These are phyloP conservation scores for Magallana angulata DNA, from an alignment of 1,140 invertebrate species.

Conservation along the genomic window DNA sequence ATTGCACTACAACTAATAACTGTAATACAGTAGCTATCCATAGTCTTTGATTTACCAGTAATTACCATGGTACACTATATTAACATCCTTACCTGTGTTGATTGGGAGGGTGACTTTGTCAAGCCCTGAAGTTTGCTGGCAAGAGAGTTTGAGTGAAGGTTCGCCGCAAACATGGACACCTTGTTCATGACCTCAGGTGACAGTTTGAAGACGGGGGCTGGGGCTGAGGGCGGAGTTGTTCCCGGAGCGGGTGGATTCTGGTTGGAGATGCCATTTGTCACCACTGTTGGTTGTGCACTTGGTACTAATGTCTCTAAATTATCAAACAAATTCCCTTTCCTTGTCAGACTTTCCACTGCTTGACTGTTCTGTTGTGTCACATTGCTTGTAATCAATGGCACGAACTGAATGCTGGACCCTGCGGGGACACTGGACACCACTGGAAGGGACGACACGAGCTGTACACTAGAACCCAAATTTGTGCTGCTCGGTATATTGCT, in stretches of 20 bases:
- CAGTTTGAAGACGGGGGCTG: conserved; percentile 11
- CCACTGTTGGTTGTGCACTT: neutral
- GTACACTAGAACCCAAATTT: neutral
- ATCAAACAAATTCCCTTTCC: conserved; percentile 56
- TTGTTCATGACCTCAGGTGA: conserved; percentile 52
- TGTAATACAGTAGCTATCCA: too few species aligned
- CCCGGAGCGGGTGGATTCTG: neutral
- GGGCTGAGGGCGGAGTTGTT: neutral
- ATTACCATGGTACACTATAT: too few species aligned
- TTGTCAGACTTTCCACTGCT: conserved; percentile 24
- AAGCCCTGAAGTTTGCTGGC: conserved; percentile 38
- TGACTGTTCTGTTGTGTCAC: neutral
- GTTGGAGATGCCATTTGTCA: conserved; percentile 7
- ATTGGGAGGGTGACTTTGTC: conserved; percentile 39
- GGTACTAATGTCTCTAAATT: conserved; percentile 50
- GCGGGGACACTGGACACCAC: neutral
- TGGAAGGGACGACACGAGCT: neutral
- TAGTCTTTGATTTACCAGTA: too few species aligned
- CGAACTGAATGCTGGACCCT: neutral
- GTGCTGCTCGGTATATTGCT: neutral
- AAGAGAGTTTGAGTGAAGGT: conserved; percentile 46
- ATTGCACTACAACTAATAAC: too few species aligned
- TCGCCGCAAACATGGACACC: conserved; percentile 56
- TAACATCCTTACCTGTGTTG: neutral
- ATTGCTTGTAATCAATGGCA: neutral